Conservation (phyloP, 2,113 vertebrate species). For the Melanerpes formicivorus region DNA sequence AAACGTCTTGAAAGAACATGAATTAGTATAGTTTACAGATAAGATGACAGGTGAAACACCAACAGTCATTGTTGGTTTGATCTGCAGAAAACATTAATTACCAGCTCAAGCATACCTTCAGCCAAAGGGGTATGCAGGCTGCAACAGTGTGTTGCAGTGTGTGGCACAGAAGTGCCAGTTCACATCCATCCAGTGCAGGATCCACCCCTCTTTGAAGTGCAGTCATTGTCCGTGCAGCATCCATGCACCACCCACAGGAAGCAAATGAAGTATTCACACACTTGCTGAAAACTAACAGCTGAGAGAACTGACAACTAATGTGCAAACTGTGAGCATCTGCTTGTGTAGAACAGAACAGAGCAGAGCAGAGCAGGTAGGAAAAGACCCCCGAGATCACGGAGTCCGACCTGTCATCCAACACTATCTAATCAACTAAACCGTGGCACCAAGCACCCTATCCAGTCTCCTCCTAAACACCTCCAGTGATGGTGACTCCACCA, state of each 20-base stretch:
- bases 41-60: neutral
- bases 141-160: neutral
- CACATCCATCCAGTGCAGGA: neutral
- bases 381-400: no score
- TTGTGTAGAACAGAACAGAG: no score
- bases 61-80: neutral
- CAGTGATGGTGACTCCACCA: no score
- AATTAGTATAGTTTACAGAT: neutral
- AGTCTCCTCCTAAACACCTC: no score
- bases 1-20: neutral
- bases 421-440: no score
- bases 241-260: neutral
- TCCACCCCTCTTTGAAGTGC: neutral
- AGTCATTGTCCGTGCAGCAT: neutral
- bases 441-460: no score
- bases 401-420: no score
- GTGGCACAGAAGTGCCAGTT: neutral
- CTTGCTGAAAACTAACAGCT: neutral
- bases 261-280: neutral
- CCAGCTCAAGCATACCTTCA: neutral
- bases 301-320: neutral
- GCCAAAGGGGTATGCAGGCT: neutral
- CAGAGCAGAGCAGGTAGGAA: no score
- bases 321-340: neutral
- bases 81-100: neutral